Evolutionary conservation across 2,113 vertebrate genomes (phyloP).

Genomic region (Campylomormyrus tamandua): DNA sequence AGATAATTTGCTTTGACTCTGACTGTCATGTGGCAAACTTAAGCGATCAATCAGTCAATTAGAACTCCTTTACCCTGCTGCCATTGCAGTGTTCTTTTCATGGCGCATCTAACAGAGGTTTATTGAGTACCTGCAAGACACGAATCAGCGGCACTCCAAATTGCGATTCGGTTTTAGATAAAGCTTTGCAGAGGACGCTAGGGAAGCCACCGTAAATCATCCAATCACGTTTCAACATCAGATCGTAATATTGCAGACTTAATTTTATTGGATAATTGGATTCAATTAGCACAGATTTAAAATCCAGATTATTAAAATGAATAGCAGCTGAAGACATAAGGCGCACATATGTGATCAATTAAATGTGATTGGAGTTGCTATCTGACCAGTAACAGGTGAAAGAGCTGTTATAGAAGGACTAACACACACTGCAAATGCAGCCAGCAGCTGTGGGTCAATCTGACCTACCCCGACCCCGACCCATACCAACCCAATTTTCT

Average conservation of each 20-base stretch:
- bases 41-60: background rate
- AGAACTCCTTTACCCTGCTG: background rate
- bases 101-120: background rate
- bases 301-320: background rate
- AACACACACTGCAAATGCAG: background rate
- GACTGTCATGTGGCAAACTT: background rate
- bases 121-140: background rate
- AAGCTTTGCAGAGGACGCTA: background rate
- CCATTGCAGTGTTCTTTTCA: background rate
- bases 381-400: background rate
- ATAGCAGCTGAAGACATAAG: background rate
- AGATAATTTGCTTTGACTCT: background rate
- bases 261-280: background rate
- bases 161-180: background rate
- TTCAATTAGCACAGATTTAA: constrained; percentile 8
- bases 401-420: background rate
- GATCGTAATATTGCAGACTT: background rate
- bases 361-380: constrained; percentile 4
- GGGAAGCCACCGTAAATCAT: background rate
- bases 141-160: background rate
- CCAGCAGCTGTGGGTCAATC: background rate
- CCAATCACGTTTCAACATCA: background rate
- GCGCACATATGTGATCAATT: background rate
- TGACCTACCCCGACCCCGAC: background rate
- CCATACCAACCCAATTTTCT: background rate